Evolutionary conservation across 2,888 invertebrate species (phyloP).

Genomic region (Patella ulyssiponensis): DNA sequence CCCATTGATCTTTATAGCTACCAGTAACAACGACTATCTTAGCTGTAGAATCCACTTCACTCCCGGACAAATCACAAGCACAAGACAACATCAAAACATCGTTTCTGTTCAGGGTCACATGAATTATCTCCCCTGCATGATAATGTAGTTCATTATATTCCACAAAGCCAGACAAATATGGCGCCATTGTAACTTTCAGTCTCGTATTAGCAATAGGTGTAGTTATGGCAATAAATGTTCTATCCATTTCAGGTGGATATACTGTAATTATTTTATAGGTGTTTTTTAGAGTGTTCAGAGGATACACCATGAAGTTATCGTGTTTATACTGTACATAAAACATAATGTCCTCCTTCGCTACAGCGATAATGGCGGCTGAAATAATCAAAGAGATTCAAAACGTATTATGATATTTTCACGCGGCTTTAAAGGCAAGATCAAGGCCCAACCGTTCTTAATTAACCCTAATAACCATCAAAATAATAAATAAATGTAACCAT

Average conservation of each 20-base stretch:
- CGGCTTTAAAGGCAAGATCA: too few species aligned
- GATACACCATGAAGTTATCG: conserved; percentile 7
- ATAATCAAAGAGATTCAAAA: background rate
- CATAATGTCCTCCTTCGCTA: background rate
- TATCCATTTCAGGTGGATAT: background rate
- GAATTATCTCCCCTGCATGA: background rate
- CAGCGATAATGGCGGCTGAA: background rate
- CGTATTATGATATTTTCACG: too few species aligned
- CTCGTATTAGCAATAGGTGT: background rate
- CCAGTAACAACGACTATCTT: background rate
- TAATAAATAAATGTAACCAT: too few species aligned
- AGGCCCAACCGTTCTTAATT: too few species aligned
- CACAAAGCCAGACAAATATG: background rate
- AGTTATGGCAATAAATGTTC: background rate
- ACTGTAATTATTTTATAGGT: background rate
- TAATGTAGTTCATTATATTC: background rate
- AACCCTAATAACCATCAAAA: too few species aligned
- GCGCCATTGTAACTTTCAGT: background rate
- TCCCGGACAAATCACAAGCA: background rate
- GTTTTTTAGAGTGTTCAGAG: background rate
- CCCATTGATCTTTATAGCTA: background rate
- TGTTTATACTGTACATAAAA: background rate
- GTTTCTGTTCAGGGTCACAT: background rate
- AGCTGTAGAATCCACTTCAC: background rate
- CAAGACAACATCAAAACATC: background rate